Base-by-base conservation (phyloP, 2,888 invertebrate species). In the Tetheella fluctuosa region DNA sequence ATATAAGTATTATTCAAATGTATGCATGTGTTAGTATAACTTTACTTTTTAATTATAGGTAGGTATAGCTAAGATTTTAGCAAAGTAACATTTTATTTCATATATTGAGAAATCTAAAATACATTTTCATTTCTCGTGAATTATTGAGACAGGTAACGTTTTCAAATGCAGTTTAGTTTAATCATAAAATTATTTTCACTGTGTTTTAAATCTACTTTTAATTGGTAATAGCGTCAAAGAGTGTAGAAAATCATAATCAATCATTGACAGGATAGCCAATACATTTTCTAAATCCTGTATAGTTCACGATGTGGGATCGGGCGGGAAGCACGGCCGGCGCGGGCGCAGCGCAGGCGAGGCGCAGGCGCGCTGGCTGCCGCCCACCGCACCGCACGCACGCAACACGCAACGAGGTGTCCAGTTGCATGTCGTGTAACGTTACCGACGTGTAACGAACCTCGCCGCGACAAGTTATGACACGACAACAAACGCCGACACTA, bases 381-480 rank as follows among this genome's bases (percentile, higher is more conserved):
- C 72, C 74, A 77, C 78, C 79, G 73, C 77, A 77, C 80, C 79
- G 73, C 77, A 77, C 80, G 80, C 86, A 83, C 77, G 80, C 83
- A 76, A 80, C 85, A 85, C 83, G 88, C 84, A 80, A 79, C 79
- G 71, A 71, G 83, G 90, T 89, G 88, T 91, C 87, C 77, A 85
- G 83, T 90, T 89, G 79, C 90, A 79, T 81, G 81, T 85, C 85
- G 80, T 79, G 79, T 82, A 77, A 75, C 81, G 78, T 87, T 83
- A 83, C 84, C 78, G 75, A 71, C 81, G 81, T 81, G 85, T 83
- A 85, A 81, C 84, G 76, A 81, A 81, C 83, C 85, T 79, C 81
- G 79, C 74, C 73, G 70, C 78, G 84, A 86, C 89, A 83, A 86
- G 85, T 89, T 89, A 87, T 89, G 89, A 90, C 91, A 89, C 79